phyloP scores from a whole-genome alignment of 2,797 vertebrate genomes.

The Crypturellus tataupa region DNA sequence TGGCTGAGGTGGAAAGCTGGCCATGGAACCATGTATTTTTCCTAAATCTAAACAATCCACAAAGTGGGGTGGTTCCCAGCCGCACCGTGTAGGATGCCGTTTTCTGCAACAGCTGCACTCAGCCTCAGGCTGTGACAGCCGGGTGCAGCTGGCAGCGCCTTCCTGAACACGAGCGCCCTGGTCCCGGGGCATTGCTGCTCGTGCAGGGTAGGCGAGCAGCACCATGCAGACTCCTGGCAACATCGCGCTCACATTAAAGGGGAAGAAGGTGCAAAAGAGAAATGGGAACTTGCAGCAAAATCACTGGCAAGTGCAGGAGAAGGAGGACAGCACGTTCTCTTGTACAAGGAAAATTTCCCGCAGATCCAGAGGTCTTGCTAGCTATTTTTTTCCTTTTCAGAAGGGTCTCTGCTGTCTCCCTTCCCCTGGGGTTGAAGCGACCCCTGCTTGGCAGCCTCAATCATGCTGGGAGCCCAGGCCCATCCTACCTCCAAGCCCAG shows the following conservation, averaged over 20 bases:
- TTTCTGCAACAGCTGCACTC: neutral
- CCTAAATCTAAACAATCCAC: neutral
- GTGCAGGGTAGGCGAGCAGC: neutral
- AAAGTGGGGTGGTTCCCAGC: neutral
- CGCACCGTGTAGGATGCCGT: neutral
- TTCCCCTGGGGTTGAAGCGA: too few species aligned
- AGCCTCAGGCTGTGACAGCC: neutral
- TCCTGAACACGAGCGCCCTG: neutral
- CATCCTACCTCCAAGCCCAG: fast-evolving
- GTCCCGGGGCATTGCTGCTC: neutral
- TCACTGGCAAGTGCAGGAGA: neutral
- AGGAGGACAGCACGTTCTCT: neutral
- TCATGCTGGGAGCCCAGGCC: neutral
- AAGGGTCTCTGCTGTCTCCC: neutral
- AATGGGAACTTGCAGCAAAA: neutral
- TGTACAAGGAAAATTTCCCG: neutral
- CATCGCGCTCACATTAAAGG: neutral
- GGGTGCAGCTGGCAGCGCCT: neutral
- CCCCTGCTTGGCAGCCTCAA: neutral
- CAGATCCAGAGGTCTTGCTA: neutral
- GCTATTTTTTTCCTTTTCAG: neutral
- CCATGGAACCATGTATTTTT: neutral
- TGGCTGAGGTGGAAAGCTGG: neutral
- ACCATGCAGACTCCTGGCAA: neutral
- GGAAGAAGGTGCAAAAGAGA: neutral